These are phyloP conservation scores for Zonotrichia albicollis DNA, from an alignment of 2,797 vertebrate species.

Conservation along the genomic window DNA sequence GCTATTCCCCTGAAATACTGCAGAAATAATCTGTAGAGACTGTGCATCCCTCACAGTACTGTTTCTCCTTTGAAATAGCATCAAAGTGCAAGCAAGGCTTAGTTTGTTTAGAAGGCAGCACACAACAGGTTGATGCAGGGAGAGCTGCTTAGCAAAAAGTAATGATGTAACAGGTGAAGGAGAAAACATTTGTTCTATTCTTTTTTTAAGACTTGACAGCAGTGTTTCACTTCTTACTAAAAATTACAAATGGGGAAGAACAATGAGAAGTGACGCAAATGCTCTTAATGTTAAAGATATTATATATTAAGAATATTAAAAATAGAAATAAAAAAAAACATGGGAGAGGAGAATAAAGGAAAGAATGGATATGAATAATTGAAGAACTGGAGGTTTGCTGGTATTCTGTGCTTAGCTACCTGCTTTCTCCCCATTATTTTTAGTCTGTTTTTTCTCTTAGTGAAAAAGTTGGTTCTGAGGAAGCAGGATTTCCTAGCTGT, in stretches of 20 bases:
- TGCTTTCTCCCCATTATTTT: constrained; percentile 8
- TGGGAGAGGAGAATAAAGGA: not conserved
- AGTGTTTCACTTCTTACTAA: not conserved
- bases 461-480: constrained; percentile 51
- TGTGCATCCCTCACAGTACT: not conserved
- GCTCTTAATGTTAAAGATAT: not conserved
- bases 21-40: not conserved
- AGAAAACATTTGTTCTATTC: not conserved
- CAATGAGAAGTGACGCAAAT: not conserved
- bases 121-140: constrained; percentile 18
- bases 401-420: not conserved
- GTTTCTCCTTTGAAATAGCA: constrained; percentile 18
- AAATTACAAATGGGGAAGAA: not conserved
- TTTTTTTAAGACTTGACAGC: not conserved
- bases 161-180: constrained; percentile 44
- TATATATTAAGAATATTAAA: constrained; percentile 11
- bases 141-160: not conserved
- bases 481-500: not conserved
- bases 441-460: not conserved
- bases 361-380: not conserved
- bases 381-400: not conserved
- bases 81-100: not conserved
- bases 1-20: not conserved
- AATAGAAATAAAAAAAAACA: not conserved
- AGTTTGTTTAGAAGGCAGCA: not conserved